These are phyloP conservation scores for Hippopotamyrus pictus DNA, from an alignment of 2,797 vertebrate species.

Conservation along the genomic window DNA sequence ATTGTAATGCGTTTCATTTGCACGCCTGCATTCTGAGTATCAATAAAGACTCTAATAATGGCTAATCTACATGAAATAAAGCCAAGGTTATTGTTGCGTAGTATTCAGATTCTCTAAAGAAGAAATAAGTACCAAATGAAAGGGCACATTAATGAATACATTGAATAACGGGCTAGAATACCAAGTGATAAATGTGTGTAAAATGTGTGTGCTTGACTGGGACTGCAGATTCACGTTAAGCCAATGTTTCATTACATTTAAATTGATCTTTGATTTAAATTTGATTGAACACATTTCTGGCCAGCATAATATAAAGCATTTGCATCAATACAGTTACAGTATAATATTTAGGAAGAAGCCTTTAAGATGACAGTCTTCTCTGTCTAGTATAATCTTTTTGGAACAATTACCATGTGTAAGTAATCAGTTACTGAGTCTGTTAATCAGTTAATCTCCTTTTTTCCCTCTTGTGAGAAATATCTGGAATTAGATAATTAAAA, in stretches of 20 bases:
- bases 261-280: not conserved
- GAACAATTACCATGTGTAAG: constrained; percentile 44
- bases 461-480: constrained; percentile 59
- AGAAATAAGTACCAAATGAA: constrained; percentile 15
- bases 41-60: constrained; percentile 27
- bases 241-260: not conserved
- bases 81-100: constrained; percentile 24
- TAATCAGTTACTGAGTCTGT: constrained; percentile 61
- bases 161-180: not conserved
- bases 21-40: constrained; percentile 19
- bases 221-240: not conserved
- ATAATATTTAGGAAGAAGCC: constrained; percentile 30
- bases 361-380: constrained; percentile 26
- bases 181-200: constrained; percentile 17
- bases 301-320: not conserved
- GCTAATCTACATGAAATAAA: constrained; percentile 18
- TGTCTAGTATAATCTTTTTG: constrained; percentile 42
- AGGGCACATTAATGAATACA: constrained; percentile 13
- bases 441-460: constrained; percentile 71
- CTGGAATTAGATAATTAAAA: constrained; percentile 75
- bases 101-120: constrained; percentile 22
- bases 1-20: constrained; percentile 7
- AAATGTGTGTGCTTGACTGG: not conserved
- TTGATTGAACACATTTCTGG: not conserved
- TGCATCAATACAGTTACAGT: constrained; percentile 6